Conservation (phyloP, 2,888 invertebrate species). For the Hypena proboscidalis region DNA sequence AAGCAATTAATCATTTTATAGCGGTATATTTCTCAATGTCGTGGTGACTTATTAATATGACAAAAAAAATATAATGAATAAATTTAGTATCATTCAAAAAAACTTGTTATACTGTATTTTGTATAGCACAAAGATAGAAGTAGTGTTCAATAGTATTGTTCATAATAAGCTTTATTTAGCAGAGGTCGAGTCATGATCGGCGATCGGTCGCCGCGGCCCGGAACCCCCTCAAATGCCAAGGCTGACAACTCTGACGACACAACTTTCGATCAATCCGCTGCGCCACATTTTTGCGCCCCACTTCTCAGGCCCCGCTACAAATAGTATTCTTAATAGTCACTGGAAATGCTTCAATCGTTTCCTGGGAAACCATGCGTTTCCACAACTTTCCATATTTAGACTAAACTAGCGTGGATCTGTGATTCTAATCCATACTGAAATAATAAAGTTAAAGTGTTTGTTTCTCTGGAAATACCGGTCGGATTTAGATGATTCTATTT, state of each 20-base stretch:
- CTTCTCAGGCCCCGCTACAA: constrained; percentile 44
- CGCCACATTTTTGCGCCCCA: constrained; percentile 82
- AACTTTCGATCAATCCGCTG: constrained; percentile 80
- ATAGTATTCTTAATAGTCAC: constrained; percentile 14
- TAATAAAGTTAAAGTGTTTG: no score
- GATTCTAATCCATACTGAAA: no score
- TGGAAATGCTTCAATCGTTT: constrained; percentile 4
- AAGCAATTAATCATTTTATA: no score
- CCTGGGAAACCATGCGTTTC: constrained; percentile 1
- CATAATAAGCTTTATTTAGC: constrained; percentile 46
- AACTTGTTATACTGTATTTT: no score
- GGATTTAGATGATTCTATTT: no score
- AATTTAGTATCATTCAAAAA: no score
- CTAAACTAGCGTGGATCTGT: no score
- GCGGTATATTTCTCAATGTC: no score
- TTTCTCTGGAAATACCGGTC: no score
- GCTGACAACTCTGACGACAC: constrained; percentile 84
- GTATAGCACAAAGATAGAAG: constrained; percentile 18
- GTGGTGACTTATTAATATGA: no score
- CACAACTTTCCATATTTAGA: constrained; percentile 5
- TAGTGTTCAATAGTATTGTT: constrained; percentile 33
- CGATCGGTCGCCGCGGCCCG: constrained; percentile 70
- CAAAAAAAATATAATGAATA: no score
- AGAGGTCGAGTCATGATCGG: constrained; percentile 62
- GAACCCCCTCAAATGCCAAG: constrained; percentile 85